Evolutionary conservation across 1,140 invertebrate species (phyloP).

Genomic region (Caenorhabditis inopinata): DNA sequence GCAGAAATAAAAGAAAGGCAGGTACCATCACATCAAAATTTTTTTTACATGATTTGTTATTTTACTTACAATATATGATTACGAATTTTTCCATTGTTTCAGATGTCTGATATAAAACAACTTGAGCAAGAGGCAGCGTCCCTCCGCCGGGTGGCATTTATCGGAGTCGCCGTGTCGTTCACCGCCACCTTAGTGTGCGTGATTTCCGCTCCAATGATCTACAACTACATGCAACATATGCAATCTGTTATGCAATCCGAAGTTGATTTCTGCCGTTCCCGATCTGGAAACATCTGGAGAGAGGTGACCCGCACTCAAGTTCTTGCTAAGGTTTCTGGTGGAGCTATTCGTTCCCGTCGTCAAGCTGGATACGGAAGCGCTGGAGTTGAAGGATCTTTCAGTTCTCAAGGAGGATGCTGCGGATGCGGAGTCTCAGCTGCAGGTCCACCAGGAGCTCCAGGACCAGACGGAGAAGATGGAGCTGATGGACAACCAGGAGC

Average conservation of each 20-base stretch:
- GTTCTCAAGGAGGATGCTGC: slow-evolving; percentile 49
- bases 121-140: slow-evolving; percentile 37
- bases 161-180: slow-evolving; percentile 56
- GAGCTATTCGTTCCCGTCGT: not conserved
- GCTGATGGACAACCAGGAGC: slow-evolving; percentile 46
- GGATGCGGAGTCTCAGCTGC: slow-evolving; percentile 53
- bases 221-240: slow-evolving; percentile 58
- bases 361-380: not conserved
- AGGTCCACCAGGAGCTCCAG: slow-evolving; percentile 55
- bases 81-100: too few relatives aligned
- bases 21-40: too few relatives aligned
- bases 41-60: too few relatives aligned
- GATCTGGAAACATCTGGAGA: slow-evolving; percentile 50
- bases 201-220: slow-evolving; percentile 57
- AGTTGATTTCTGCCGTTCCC: slow-evolving; percentile 52
- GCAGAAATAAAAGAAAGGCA: not conserved
- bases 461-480: slow-evolving; percentile 54
- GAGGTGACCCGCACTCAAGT: slow-evolving; percentile 51
- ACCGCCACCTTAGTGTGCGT: slow-evolving; percentile 59
- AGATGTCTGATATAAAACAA: slow-evolving; percentile 35
- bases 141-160: slow-evolving; percentile 51
- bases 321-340: not conserved
- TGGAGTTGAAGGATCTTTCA: slow-evolving; percentile 30
- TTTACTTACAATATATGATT: too few relatives aligned
- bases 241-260: slow-evolving; percentile 55